Percentiles rank a stretch among this genome's conserved stretches.
phyloP scores from a whole-genome alignment of 2,797 vertebrate species.

The Spinibarbus caldwelli region DNA sequence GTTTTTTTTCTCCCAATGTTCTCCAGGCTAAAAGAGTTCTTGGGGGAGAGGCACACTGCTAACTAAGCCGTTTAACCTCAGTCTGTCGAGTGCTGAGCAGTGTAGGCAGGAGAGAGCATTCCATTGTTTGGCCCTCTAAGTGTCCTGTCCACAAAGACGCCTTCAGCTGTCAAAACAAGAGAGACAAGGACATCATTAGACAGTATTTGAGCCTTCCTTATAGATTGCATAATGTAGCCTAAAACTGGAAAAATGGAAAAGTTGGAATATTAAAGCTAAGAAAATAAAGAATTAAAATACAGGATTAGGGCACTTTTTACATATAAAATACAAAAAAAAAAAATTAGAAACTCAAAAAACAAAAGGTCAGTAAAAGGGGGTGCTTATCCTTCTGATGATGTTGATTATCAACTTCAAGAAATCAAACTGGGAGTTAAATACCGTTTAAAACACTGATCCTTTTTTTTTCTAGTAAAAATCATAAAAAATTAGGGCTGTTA shows the following conservation, averaged over 20 bases:
- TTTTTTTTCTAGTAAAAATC: neutral
- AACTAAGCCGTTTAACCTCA: slow-evolving; percentile 92
- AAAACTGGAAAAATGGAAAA: slow-evolving; percentile 46
- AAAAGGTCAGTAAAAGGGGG: neutral
- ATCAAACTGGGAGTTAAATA: neutral
- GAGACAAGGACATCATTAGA: slow-evolving; percentile 64
- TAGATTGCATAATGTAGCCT: slow-evolving; percentile 29
- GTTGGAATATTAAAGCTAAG: neutral
- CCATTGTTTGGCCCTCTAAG: slow-evolving; percentile 89
- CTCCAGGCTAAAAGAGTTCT: slow-evolving; percentile 79
- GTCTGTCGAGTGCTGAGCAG: slow-evolving; percentile 88
- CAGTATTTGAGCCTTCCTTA: slow-evolving; percentile 48
- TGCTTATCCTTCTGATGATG: neutral
- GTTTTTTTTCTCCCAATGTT: slow-evolving; percentile 72
- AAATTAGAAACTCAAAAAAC: neutral
- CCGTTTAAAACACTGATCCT: neutral
- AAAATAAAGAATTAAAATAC: neutral
- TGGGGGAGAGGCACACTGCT: slow-evolving; percentile 90
- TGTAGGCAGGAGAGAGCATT: slow-evolving; percentile 88
- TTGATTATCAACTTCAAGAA: neutral
- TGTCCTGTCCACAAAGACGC: slow-evolving; percentile 76
- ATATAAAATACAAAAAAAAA: too few relatives aligned
- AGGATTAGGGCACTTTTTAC: too few relatives aligned
- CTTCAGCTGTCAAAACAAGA: slow-evolving; percentile 82
- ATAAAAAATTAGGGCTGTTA: too few relatives aligned